phyloP scores from a whole-genome alignment of 1,140 invertebrate genomes.

The Drosophila neocordata region DNA sequence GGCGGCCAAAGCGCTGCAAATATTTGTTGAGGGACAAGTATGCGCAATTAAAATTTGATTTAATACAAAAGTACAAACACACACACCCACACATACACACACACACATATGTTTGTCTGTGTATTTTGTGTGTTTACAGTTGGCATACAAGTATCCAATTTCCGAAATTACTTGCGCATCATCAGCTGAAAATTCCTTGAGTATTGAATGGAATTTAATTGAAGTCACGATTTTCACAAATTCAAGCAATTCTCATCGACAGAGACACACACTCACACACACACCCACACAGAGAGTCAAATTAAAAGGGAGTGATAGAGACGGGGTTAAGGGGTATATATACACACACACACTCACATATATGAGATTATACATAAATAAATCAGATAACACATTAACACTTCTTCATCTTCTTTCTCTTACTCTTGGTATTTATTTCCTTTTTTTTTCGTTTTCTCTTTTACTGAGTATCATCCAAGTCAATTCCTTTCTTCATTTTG shows the following conservation, averaged over 20 bases:
- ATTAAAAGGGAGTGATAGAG: background rate
- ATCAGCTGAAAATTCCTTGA: constrained; percentile 78
- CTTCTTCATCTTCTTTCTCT: constrained; percentile 41
- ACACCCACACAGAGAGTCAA: too few relatives aligned
- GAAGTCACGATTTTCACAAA: constrained; percentile 80
- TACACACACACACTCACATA: constrained; percentile 17
- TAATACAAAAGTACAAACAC: constrained; percentile 72
- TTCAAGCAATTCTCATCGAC: constrained; percentile 66
- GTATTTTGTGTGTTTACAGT: constrained; percentile 63
- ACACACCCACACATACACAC: constrained; percentile 10
- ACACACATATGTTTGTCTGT: constrained; percentile 38
- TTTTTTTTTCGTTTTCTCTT: constrained; percentile 20
- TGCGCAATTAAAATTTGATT: constrained; percentile 82
- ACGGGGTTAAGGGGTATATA: too few relatives aligned
- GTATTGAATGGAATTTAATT: constrained; percentile 82
- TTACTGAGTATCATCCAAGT: constrained; percentile 37
- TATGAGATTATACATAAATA: constrained; percentile 66
- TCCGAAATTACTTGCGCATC: constrained; percentile 80
- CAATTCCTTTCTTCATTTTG: constrained; percentile 39
- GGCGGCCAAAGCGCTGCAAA: constrained; percentile 70
- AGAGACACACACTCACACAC: background rate
- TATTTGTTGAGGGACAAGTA: constrained; percentile 79
- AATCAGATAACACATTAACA: constrained; percentile 80
- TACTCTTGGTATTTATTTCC: constrained; percentile 19
- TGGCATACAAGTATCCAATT: constrained; percentile 76